Evolutionary conservation across 2,797 vertebrate species (phyloP).

Genomic region (Phalanger gymnotis): DNA sequence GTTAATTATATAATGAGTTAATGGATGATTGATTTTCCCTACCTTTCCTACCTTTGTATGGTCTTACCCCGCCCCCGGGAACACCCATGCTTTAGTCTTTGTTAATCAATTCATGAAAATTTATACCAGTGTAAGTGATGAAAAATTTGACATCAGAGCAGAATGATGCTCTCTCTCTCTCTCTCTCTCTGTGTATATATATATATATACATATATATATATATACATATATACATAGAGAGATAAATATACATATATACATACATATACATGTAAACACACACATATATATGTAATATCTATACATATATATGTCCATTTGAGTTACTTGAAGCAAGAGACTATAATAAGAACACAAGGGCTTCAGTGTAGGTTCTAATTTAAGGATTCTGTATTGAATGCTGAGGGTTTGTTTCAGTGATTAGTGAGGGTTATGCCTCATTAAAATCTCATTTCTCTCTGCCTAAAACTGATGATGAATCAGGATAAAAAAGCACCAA

Average conservation of each 20-base stretch:
- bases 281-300: too few species aligned
- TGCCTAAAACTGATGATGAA: constrained; percentile 54
- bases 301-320: neutral
- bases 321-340: constrained; percentile 18
- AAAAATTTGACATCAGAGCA: neutral
- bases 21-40: neutral
- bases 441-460: constrained; percentile 51
- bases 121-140: neutral
- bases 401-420: constrained; percentile 37
- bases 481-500: constrained; percentile 14
- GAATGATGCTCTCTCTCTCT: neutral
- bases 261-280: too few species aligned
- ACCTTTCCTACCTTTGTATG: neutral
- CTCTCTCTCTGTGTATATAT: too few species aligned
- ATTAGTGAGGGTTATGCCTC: constrained; percentile 59
- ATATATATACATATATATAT: too few species aligned
- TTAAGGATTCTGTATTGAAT: constrained; percentile 37
- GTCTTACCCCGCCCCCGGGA: neutral
- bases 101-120: neutral
- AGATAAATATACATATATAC: too few species aligned
- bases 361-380: constrained; percentile 50
- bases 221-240: neutral
- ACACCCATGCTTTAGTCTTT: neutral
- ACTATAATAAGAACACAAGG: constrained; percentile 33
- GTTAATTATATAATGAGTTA: neutral